A percentile compares a stretch with the other conserved stretches of the same genome.
phyloP scores from a whole-genome alignment of 1,140 invertebrate species.

The Drosophila yakuba region DNA sequence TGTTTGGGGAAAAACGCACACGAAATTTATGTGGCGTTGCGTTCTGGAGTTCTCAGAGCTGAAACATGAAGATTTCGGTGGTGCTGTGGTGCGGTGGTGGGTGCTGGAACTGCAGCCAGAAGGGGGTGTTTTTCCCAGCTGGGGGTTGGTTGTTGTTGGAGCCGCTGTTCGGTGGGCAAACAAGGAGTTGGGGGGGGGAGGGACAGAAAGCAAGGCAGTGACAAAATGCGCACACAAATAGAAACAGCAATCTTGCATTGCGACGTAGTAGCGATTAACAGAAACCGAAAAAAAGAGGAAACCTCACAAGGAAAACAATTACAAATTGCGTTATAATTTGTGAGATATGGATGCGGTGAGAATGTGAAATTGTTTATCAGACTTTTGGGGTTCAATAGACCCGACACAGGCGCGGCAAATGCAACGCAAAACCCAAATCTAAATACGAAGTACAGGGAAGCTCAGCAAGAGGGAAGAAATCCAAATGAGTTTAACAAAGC shows the following conservation, averaged over 20 bases:
- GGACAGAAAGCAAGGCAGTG: constrained; percentile 8
- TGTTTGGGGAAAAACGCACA: constrained; percentile 13
- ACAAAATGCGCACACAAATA: constrained; percentile 57
- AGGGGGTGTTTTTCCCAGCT: constrained; percentile 61
- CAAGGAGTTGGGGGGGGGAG: background rate
- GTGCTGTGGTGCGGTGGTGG: constrained; percentile 31
- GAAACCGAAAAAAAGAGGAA: constrained; percentile 13
- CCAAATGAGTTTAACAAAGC: background rate
- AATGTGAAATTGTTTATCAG: constrained; percentile 63
- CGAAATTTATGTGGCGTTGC: constrained; percentile 17
- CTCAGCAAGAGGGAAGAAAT: background rate
- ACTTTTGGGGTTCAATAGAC: constrained; percentile 62
- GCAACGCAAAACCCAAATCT: constrained; percentile 56
- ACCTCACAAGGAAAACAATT: constrained; percentile 45
- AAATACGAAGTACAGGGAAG: constrained; percentile 19
- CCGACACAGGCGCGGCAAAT: constrained; percentile 16
- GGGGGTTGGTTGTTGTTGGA: constrained; percentile 66
- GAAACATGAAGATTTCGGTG: constrained; percentile 24
- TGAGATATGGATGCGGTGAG: constrained; percentile 32
- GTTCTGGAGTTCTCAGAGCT: constrained; percentile 6
- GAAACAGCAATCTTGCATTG: constrained; percentile 40
- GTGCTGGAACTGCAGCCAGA: constrained; percentile 51
- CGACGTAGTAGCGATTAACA: constrained; percentile 62
- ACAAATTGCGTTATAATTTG: constrained; percentile 77
- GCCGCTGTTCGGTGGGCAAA: constrained; percentile 5